Evolutionary conservation across 1,140 invertebrate genomes (phyloP), one percentile per base, ranked within the genome.

Genomic region (Archegozetes longisetosus): DNA sequence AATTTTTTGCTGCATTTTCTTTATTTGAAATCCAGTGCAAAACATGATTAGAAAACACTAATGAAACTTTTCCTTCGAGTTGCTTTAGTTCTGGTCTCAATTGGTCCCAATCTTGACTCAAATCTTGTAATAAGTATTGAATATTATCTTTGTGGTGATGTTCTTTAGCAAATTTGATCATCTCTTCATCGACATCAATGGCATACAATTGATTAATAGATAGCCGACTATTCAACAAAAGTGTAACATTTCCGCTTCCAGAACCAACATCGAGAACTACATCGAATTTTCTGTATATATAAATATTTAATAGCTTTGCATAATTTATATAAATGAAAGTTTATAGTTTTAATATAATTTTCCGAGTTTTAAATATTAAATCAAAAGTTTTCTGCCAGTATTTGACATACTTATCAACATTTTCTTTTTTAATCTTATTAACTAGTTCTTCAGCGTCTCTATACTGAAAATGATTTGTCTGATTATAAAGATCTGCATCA

Each of bases 1-100:
- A 20, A 27, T 58, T 58, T 27, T 20, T 20, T 4, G 50, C 27
- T 14, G 23, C 57, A 23, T 29, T 14, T n/a, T 58, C 17, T 53
- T 58, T 58, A 23, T 58, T 53, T 12, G 26, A 40, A 28, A 58
- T 53, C 57, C 57, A 58, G 24, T 58, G 57, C 1, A 58, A 23
- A 22, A 49, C 27, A 20, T n/a, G n/a, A n/a, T n/a, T 47, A 9
- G 57, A 50, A 46, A 58, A 50, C n/a, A 58, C 50, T 24, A 58
- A 24, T 24, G 48, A 46, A n/a, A 58, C 57, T 25, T 58, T 49
- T 17, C n/a, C n/a, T 40, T 58, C 57, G 3, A 50, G 32, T 53
- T 27, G 6, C 20, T 24, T 17, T 3, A 58, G 49, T 17, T 50
- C 1, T 29, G 57, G 57, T 27, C 26, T 25, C 13, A 58, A 46